A percentile compares a stretch with the other conserved stretches of the same genome.
phyloP scores from a whole-genome alignment of 1,140 invertebrate genomes.

The Zaprionus davidi region DNA sequence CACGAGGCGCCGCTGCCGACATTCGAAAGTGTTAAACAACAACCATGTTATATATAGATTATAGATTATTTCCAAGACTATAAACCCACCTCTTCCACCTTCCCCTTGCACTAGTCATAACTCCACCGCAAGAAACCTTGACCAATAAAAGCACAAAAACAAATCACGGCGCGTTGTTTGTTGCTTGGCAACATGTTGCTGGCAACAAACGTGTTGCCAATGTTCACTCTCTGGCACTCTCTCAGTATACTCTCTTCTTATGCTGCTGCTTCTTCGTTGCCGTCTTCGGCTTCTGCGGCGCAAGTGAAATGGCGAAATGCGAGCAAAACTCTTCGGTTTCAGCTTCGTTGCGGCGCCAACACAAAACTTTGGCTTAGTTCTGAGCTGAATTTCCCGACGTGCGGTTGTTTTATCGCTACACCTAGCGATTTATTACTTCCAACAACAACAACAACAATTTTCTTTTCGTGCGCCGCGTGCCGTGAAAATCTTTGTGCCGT shows the following conservation, averaged over 20 bases:
- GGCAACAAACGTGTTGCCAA: constrained; percentile 37
- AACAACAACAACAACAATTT: constrained; percentile 47
- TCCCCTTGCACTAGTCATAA: constrained; percentile 1
- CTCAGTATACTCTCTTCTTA: background rate
- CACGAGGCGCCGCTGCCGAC: constrained; percentile 26
- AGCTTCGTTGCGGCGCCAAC: constrained; percentile 45
- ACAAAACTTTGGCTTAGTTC: constrained; percentile 75
- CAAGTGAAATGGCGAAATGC: constrained; percentile 40
- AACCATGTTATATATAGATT: constrained; percentile 72
- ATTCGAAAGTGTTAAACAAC: constrained; percentile 77
- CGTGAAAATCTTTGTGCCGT: constrained; percentile 34
- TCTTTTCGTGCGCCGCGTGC: constrained; percentile 59
- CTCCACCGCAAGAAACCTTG: constrained; percentile 59
- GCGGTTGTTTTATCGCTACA: constrained; percentile 62
- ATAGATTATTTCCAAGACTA: constrained; percentile 66
- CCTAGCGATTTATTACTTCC: constrained; percentile 7
- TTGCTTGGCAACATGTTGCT: constrained; percentile 62
- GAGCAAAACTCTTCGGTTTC: constrained; percentile 40
- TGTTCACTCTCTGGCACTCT: constrained; percentile 31
- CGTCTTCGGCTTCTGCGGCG: constrained; percentile 53
- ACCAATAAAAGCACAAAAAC: constrained; percentile 41
- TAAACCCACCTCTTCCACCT: background rate
- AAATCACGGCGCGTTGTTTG: constrained; percentile 36
- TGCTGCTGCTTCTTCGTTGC: constrained; percentile 35
- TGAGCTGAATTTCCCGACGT: constrained; percentile 74